Conservation (phyloP, 2,888 invertebrate genomes). For the Acanthosepion lycidas region DNA sequence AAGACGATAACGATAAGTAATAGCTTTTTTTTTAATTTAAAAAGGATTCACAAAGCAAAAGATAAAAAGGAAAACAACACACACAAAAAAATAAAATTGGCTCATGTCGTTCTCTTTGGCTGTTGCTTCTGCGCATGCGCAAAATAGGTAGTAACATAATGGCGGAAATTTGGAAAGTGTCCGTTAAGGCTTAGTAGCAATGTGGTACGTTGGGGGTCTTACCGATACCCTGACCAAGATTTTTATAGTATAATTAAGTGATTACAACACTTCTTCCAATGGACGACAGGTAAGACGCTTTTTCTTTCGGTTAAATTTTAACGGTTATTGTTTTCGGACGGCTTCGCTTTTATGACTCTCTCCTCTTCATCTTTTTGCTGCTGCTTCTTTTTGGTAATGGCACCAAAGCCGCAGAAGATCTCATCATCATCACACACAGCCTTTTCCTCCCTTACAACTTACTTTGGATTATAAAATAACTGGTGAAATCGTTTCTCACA, state of each 20-base stretch:
- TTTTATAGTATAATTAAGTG: not conserved
- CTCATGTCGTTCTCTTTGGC: not conserved
- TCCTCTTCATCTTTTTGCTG: not conserved
- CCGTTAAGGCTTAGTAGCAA: constrained; percentile 37
- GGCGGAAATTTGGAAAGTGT: constrained; percentile 46
- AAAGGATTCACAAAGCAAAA: not conserved
- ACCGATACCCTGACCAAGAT: constrained; percentile 42
- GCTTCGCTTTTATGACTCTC: not conserved
- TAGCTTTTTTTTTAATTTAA: not conserved
- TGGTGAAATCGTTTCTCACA: too few species aligned
- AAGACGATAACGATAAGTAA: not conserved
- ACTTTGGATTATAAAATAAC: not conserved
- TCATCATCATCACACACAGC: not conserved
- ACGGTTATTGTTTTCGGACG: not conserved
- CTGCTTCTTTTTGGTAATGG: constrained; percentile 8
- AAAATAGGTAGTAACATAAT: constrained; percentile 21
- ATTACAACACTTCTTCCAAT: not conserved
- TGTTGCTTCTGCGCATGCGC: constrained; percentile 39
- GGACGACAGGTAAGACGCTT: constrained; percentile 37
- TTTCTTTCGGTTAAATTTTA: not conserved
- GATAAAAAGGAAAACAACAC: not conserved
- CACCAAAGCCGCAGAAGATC: not conserved
- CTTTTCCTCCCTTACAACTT: not conserved
- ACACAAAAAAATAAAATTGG: not conserved
- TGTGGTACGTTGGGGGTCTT: constrained; percentile 36